A percentile compares a stretch with the other conserved stretches of the same genome.
These are phyloP conservation scores for Sinocyclocheilus grahami DNA, from an alignment of 2,113 vertebrate species.

Conservation along the genomic window DNA sequence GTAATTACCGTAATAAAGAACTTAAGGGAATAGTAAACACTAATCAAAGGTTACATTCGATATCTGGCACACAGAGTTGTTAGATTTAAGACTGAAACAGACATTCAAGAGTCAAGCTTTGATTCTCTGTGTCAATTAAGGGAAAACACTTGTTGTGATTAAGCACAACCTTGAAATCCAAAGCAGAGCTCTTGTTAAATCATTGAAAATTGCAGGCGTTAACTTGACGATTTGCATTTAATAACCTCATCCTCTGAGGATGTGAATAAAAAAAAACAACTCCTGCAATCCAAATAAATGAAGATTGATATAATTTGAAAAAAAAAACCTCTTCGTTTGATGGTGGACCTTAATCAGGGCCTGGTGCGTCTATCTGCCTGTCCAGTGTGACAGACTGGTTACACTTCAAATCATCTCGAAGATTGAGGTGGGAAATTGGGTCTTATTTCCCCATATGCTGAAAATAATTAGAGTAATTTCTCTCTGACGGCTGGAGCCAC, in stretches of 20 bases:
- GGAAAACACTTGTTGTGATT: conserved; percentile 30
- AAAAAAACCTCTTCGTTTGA: conserved; percentile 24
- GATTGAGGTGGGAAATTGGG: conserved; percentile 51
- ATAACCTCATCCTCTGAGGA: conserved; percentile 10
- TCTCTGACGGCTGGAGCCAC: conserved; percentile 36
- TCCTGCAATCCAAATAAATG: conserved; percentile 29
- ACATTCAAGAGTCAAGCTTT: conserved; percentile 29
- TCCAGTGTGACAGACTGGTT: conserved; percentile 28
- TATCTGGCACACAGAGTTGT: conserved; percentile 19
- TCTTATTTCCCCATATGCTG: conserved; percentile 56
- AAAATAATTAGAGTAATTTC: conserved; percentile 58
- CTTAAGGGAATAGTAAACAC: conserved; percentile 7
- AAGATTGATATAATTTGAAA: conserved; percentile 29
- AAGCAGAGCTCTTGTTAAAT: conserved; percentile 11
- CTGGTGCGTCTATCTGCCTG: conserved; percentile 8
- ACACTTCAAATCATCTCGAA: conserved; percentile 52
- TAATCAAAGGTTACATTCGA: conserved; percentile 38
- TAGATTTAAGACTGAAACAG: conserved; percentile 12
- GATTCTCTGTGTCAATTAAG: conserved; percentile 39
- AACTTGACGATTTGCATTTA: conserved; percentile 24
- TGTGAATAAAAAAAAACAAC: background rate
- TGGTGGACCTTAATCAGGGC: conserved; percentile 31
- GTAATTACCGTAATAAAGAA: conserved; percentile 45
- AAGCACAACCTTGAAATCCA: conserved; percentile 13
- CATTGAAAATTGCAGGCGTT: background rate